phyloP scores from a whole-genome alignment of 2,113 vertebrate genomes.

The Rhea pennata region DNA sequence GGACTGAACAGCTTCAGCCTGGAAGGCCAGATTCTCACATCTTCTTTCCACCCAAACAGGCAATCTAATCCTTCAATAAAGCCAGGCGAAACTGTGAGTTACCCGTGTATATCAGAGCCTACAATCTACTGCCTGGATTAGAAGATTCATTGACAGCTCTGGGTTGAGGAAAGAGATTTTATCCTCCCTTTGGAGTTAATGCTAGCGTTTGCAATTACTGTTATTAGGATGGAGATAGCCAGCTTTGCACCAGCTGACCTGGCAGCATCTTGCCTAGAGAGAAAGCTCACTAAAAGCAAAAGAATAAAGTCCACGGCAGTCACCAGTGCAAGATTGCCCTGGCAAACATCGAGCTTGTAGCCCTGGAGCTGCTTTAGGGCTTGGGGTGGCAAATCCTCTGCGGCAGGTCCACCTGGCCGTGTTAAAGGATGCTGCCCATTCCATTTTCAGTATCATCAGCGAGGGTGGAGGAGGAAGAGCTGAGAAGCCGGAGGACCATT shows the following conservation, averaged over 20 bases:
- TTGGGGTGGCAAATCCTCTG: fast-evolving
- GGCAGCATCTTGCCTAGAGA: neutral
- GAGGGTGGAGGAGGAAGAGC: neutral
- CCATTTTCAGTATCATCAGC: fast-evolving
- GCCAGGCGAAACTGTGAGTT: neutral
- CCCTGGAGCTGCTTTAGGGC: fast-evolving
- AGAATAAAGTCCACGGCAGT: neutral
- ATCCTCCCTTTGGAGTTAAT: neutral
- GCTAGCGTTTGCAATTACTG: neutral
- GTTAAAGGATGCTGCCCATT: neutral
- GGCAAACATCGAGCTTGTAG: too few relatives aligned
- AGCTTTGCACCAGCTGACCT: slow-evolving; percentile 8
- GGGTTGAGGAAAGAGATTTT: neutral
- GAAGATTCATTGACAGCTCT: slow-evolving; percentile 13
- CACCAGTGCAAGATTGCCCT: too few relatives aligned
- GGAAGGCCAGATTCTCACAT: neutral
- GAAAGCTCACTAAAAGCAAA: neutral
- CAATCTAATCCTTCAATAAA: slow-evolving; percentile 23
- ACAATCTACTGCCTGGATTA: neutral
- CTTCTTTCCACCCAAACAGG: neutral
- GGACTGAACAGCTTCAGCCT: neutral
- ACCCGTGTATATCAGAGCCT: neutral
- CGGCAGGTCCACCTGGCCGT: neutral
- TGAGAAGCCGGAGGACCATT: neutral
- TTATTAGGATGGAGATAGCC: neutral